Evolutionary conservation across 1,140 invertebrate species (phyloP).

Genomic region (Belonocnema kinseyi): DNA sequence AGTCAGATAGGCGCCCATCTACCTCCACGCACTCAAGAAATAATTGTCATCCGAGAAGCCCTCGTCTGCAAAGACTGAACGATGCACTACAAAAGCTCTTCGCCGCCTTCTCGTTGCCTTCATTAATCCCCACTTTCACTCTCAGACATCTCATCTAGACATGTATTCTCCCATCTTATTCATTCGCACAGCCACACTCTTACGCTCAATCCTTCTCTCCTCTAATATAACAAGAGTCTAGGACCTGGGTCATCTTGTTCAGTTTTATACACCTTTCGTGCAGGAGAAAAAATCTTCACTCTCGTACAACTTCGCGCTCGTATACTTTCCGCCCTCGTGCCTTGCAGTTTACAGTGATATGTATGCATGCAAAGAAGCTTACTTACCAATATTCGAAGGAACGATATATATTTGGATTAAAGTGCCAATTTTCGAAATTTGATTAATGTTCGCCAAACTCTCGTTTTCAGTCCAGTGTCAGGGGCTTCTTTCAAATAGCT

Average conservation of each 20-base stretch:
- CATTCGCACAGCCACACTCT: conserved; percentile 1
- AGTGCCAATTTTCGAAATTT: too few relatives aligned
- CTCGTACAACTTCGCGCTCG: too few relatives aligned
- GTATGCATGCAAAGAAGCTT: too few relatives aligned
- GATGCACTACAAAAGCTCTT: conserved; percentile 41
- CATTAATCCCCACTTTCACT: conserved; percentile 30
- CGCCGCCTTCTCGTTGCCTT: conserved; percentile 35
- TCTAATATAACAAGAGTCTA: neutral
- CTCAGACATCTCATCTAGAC: conserved; percentile 19
- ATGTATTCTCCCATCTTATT: neutral
- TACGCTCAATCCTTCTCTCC: neutral
- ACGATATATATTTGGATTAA: too few relatives aligned
- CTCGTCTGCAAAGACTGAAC: conserved; percentile 41
- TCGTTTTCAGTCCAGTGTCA: too few relatives aligned
- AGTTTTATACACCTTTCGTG: neutral
- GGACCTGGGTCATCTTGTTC: neutral
- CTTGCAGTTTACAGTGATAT: too few relatives aligned
- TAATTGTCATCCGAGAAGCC: conserved; percentile 63
- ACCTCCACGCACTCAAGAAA: conserved; percentile 54
- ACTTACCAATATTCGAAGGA: too few relatives aligned
- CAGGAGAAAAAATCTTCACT: neutral
- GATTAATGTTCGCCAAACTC: too few relatives aligned
- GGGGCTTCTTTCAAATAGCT: too few relatives aligned
- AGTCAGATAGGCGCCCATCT: conserved; percentile 44
- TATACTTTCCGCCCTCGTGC: too few relatives aligned